Evolutionary conservation across 2,797 vertebrate genomes (phyloP), one percentile per base, ranked within the genome.

Genomic region (Manis pentadactyla): DNA sequence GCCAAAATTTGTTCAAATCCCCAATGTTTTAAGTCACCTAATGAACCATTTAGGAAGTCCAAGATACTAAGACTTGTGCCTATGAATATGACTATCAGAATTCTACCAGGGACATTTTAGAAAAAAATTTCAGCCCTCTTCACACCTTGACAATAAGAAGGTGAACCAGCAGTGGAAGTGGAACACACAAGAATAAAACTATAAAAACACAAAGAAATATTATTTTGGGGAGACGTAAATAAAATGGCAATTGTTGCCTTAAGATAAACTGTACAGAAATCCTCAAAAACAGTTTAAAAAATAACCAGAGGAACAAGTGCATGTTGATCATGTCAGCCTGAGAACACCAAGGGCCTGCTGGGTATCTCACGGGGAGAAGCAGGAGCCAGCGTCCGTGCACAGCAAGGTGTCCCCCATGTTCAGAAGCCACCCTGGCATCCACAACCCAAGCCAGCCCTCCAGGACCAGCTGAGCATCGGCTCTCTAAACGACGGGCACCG

Each of bases 11-110:
- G 87, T 49, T 57, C 42, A 79, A 37, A 87, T 31, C 9, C 69
- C 53, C 59, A 18, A n/a, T 84, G 74, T 94, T 87, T 93, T 61
- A 87, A 75, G 64, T 73, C 55, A 73, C n/a, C 73, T 63, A 34
- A 27, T 51, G 69, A 93, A 85, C 42, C 81, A 77, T 19, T 75
- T 51, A 77, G 8, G 79, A 37, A 93, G 37, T n/a, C 53, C 49
- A 27, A 87, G 57, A 81, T 21, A 63, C 66, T 51, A 93, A 37
- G 12, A 81, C 69, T 7, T 79, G 39, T 37, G 66, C 68, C 85
- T 31, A 8, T 1, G 23, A 75, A 3, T 37, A 69, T n/a, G 39
- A 68, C 53, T 23, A 29, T 12, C 46, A 69, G 57, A 91, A 81
- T 51, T 53, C 77, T 51, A 64, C 18, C n/a, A 49, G 53, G 71